phyloP scores from a whole-genome alignment of 2,797 vertebrate species.

The Aeoliscus strigatus region DNA sequence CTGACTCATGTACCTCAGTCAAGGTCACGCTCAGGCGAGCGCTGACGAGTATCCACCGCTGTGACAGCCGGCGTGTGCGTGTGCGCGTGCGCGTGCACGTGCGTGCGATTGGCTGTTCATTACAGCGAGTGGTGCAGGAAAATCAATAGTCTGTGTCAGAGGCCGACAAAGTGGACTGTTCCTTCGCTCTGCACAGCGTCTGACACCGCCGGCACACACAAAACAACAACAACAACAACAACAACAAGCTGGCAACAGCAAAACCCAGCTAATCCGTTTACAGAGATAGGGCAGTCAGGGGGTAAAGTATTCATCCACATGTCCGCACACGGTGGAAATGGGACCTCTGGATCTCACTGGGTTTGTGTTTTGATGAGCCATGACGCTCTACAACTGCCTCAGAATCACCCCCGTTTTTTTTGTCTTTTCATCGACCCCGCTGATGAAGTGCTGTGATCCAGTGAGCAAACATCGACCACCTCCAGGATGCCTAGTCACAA shows the following conservation, averaged over 20 bases:
- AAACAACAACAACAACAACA: constrained; percentile 36
- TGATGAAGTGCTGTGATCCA: constrained; percentile 56
- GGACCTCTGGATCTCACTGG: constrained; percentile 9
- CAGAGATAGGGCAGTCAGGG: constrained; percentile 11
- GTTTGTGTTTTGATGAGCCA: constrained; percentile 25
- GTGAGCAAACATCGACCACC: constrained; percentile 35
- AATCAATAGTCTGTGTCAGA: constrained; percentile 65
- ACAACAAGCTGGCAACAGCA: constrained; percentile 38
- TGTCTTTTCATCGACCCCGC: constrained; percentile 34
- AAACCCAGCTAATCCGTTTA: constrained; percentile 35
- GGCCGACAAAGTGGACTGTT: constrained; percentile 53
- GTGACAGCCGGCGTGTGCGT: constrained; percentile 48
- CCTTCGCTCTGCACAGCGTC: constrained; percentile 22
- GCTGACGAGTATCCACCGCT: constrained; percentile 58
- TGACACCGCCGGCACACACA: constrained; percentile 34
- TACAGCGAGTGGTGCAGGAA: constrained; percentile 66
- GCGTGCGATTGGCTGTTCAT: constrained; percentile 52
- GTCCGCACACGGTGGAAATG: constrained; percentile 11
- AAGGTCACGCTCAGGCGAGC: constrained; percentile 53
- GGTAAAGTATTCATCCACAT: constrained; percentile 29
- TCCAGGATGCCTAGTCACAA: constrained; percentile 22
- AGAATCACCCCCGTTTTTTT: constrained; percentile 24
- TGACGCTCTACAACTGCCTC: too few relatives aligned
- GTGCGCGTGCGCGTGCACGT: not conserved
- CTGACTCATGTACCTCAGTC: too few relatives aligned